These are phyloP conservation scores for Cephalotes varians DNA, from an alignment of 2,888 invertebrate species.

Conservation along the genomic window DNA sequence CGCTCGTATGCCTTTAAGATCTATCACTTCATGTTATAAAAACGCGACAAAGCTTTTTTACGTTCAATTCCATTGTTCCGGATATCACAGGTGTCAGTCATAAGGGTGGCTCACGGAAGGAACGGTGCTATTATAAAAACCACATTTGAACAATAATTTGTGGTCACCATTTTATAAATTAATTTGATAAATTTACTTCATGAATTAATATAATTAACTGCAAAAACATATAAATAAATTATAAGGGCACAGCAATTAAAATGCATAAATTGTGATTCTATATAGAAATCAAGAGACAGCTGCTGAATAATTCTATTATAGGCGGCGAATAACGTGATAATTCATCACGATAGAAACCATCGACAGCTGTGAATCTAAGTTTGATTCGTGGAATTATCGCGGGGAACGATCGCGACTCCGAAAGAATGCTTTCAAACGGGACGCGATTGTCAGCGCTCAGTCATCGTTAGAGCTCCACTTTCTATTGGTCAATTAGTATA, in stretches of 20 bases:
- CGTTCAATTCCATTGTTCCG: slow-evolving; percentile 21
- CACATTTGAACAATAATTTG: not conserved
- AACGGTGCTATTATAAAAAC: not conserved
- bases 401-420: slow-evolving; percentile 56
- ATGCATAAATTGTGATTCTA: not conserved
- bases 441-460: slow-evolving; percentile 72
- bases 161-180: not conserved
- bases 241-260: not conserved
- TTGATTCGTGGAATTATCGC: slow-evolving; percentile 30
- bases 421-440: slow-evolving; percentile 66
- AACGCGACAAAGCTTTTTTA: slow-evolving; percentile 27
- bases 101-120: not conserved
- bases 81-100: slow-evolving; percentile 2
- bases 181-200: no score
- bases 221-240: no score
- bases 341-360: not conserved
- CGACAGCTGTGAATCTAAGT: slow-evolving; percentile 37
- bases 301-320: slow-evolving; percentile 5
- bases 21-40: slow-evolving; percentile 27
- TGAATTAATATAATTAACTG: no score
- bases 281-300: not conserved
- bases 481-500: slow-evolving; percentile 81
- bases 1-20: slow-evolving; percentile 8
- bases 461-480: slow-evolving; percentile 76
- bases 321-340: not conserved